Conservation (phyloP, 2,888 invertebrate species). For the Brenthis hecate region DNA sequence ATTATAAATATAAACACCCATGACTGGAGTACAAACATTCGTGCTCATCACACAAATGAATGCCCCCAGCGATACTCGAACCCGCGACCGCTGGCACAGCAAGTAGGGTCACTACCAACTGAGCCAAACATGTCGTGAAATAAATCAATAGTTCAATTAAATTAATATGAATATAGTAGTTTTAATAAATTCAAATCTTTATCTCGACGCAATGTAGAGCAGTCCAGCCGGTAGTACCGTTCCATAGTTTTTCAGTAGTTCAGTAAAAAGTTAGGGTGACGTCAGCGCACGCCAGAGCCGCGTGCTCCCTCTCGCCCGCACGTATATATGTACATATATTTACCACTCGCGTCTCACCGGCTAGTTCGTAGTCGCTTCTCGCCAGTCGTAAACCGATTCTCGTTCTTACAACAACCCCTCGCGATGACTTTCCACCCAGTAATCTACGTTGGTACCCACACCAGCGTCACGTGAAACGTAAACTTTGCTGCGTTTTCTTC, state of each 20-base stretch:
- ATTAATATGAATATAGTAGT: too few species aligned
- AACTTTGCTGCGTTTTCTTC: slow-evolving; percentile 37
- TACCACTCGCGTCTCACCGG: slow-evolving; percentile 48
- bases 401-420: slow-evolving; percentile 51
- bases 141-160: too few species aligned
- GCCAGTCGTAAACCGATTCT: slow-evolving; percentile 49
- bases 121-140: too few species aligned
- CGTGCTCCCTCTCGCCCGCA: slow-evolving; percentile 51
- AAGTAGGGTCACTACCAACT: too few species aligned
- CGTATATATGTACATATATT: slow-evolving; percentile 62
- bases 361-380: slow-evolving; percentile 29
- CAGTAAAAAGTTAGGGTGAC: slow-evolving; percentile 60
- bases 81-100: too few species aligned
- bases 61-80: too few species aligned
- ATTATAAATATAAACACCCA: too few species aligned
- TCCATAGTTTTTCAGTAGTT: slow-evolving; percentile 48
- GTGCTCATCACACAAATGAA: too few species aligned
- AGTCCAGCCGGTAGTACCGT: slow-evolving; percentile 13
- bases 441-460: slow-evolving; percentile 55
- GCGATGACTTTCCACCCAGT: slow-evolving; percentile 56
- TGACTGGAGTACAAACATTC: too few species aligned
- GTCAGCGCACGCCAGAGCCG: slow-evolving; percentile 62
- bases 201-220: neutral
- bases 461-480: slow-evolving; percentile 69
- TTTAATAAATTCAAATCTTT: too few species aligned